phyloP scores from a whole-genome alignment of 2,797 vertebrate genomes.

The Capromys pilorides region DNA sequence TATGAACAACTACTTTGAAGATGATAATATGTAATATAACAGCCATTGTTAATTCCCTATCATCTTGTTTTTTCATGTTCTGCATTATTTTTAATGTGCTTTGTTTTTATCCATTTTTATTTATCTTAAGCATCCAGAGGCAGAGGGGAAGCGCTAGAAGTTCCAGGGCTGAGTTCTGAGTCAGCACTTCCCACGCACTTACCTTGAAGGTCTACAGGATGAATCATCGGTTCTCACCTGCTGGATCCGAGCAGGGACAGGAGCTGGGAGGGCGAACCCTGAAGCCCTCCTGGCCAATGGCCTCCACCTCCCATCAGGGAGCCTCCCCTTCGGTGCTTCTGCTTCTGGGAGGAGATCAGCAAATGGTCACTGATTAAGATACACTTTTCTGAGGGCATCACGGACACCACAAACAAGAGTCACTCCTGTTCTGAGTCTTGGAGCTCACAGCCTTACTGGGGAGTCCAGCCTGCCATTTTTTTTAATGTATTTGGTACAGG shows the following conservation, averaged over 20 bases:
- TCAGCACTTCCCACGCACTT: neutral
- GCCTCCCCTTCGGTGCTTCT: neutral
- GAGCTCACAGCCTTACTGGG: neutral
- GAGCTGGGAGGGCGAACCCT: too few species aligned
- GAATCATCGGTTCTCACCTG: accelerated
- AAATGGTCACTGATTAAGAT: neutral
- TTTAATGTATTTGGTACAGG: too few species aligned
- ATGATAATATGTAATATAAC: too few species aligned
- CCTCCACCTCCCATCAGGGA: neutral
- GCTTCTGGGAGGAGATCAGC: neutral
- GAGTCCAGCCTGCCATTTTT: neutral
- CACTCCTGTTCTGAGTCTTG: neutral
- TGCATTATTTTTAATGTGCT: too few species aligned
- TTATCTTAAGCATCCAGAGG: neutral
- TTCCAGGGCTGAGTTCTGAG: neutral
- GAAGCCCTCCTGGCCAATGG: accelerated
- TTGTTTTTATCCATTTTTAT: too few species aligned
- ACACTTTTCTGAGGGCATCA: neutral
- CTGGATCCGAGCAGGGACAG: too few species aligned
- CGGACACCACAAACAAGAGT: neutral
- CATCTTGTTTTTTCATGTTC: too few species aligned
- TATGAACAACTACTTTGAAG: too few species aligned
- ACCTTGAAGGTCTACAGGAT: neutral
- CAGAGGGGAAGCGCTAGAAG: neutral
- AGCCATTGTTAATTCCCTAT: too few species aligned